A percentile compares a stretch with the other conserved stretches of the same genome.
Conservation (phyloP, 1,140 invertebrate species). For the Platorchestia sp. region DNA sequence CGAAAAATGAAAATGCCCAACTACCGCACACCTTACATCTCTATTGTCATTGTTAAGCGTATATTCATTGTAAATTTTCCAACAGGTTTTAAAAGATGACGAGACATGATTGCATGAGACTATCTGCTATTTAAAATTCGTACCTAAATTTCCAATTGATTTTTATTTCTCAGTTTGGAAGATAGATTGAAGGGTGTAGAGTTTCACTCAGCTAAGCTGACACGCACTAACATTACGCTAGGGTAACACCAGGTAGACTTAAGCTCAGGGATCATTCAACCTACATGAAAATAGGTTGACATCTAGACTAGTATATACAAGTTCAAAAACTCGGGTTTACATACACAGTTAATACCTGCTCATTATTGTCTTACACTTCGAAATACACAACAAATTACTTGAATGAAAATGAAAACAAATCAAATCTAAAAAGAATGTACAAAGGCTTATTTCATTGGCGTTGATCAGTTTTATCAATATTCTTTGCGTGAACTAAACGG, state of each 20-base stretch:
- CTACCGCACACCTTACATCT: neutral
- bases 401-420: neutral
- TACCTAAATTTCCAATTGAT: neutral
- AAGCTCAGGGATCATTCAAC: constrained; percentile 46
- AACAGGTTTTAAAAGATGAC: neutral
- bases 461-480: neutral
- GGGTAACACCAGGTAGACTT: constrained; percentile 30
- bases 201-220: neutral
- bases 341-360: constrained; percentile 47
- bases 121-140: neutral
- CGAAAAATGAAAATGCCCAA: neutral
- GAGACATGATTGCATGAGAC: neutral
- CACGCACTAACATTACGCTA: neutral
- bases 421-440: neutral
- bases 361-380: constrained; percentile 36
- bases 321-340: neutral
- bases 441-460: neutral
- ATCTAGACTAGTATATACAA: constrained; percentile 24
- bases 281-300: neutral
- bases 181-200: neutral
- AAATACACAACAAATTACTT: neutral
- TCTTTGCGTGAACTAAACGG: neutral
- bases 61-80: neutral
- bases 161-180: neutral
- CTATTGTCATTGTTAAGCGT: neutral